Evolutionary conservation across 2,113 vertebrate genomes (phyloP), one percentile per base, ranked within the genome.

Genomic region (Puffinus mauretanicus): DNA sequence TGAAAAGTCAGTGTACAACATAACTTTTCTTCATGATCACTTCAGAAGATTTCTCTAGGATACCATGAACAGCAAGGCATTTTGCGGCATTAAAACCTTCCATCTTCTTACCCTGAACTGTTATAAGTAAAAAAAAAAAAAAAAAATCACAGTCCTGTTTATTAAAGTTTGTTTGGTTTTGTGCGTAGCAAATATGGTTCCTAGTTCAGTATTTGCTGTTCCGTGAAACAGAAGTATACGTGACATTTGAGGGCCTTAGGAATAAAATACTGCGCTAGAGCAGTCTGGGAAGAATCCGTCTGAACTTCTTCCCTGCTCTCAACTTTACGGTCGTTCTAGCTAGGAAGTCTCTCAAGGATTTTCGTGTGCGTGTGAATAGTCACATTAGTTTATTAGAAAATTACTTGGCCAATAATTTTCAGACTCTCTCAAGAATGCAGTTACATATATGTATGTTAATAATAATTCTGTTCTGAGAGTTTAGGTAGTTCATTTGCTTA

Each of bases 401-500:
- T 55, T 26, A 76, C 38, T 92, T 72, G 21, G 17, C 75, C 14
- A 26, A 10, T 91, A 81, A 40, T 90, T 96, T 91, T 70, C 82
- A 90, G n/a, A 70, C 67, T 94, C 55, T 94, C 36, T 66, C 49
- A 69, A 64, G 77, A 97, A 88, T 60, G 46, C 55, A 80, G 80
- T 89, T 89, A 29, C 44, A 1, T 80, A 10, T 62, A 22, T 73
- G 12, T 36, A 47, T 79, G 22, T 90, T 86, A 91, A 90, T 86
- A 97, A 75, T 93, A 8, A 40, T 65, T 91, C 71, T 85, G 20
- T 62, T 73, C 58, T 88, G 62, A 93, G 76, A 90, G 66, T 95
- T 94, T 72, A 92, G 95, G 82, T 82, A 58, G 93, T 94, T 96
- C 36, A 91, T 76, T 97, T 83, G 40, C 87, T 93, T 95, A 94